phyloP scores from a whole-genome alignment of 2,888 invertebrate genomes.

The Euzophera pinguis region DNA sequence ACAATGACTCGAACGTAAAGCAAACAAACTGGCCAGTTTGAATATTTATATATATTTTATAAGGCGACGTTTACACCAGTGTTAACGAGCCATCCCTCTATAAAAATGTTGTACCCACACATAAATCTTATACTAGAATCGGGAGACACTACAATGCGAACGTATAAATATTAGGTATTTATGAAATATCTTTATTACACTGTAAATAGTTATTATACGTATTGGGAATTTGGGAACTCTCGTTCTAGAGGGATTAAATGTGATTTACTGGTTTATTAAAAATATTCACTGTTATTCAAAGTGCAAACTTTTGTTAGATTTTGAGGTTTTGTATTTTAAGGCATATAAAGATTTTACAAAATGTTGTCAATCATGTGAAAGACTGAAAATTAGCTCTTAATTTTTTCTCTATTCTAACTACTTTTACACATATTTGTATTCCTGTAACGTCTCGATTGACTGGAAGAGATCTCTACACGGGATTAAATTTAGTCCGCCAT shows the following conservation, averaged over 20 bases:
- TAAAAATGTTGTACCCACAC: slow-evolving; percentile 66
- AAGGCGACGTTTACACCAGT: slow-evolving; percentile 65
- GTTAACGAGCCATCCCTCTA: slow-evolving; percentile 71
- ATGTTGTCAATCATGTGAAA: too few relatives aligned
- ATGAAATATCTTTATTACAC: slow-evolving; percentile 58
- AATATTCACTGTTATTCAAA: slow-evolving; percentile 13
- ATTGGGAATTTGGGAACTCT: slow-evolving; percentile 26
- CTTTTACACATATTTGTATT: too few relatives aligned
- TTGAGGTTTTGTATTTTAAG: too few relatives aligned
- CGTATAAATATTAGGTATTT: slow-evolving; percentile 64
- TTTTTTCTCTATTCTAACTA: too few relatives aligned
- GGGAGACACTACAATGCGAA: slow-evolving; percentile 56
- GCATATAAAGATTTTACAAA: too few relatives aligned
- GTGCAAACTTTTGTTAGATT: slow-evolving; percentile 13
- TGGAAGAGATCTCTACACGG: too few relatives aligned
- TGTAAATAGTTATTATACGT: slow-evolving; percentile 50
- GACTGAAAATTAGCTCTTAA: too few relatives aligned
- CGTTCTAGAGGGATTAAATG: slow-evolving; percentile 22
- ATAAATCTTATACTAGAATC: slow-evolving; percentile 60
- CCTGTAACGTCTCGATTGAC: too few relatives aligned
- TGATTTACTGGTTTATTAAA: slow-evolving; percentile 26
- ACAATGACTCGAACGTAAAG: slow-evolving; percentile 53
- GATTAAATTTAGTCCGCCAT: too few relatives aligned
- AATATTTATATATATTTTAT: slow-evolving; percentile 59
- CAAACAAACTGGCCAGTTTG: slow-evolving; percentile 47